Evolutionary conservation across 2,113 vertebrate genomes (phyloP).

Genomic region (Nibea coibor): DNA sequence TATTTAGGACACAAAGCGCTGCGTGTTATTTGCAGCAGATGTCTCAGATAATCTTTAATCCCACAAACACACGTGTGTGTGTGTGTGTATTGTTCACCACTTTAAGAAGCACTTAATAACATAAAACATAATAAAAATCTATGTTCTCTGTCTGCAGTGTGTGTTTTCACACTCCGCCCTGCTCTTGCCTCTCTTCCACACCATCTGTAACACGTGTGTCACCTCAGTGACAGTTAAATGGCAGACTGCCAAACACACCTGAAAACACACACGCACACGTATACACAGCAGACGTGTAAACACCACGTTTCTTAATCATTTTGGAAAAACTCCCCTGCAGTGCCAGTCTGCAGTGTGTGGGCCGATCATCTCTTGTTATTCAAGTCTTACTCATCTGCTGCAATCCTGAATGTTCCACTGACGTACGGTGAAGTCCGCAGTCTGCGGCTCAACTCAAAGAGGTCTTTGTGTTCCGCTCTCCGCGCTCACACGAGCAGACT

Average conservation of each 20-base stretch:
- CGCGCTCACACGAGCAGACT: background rate
- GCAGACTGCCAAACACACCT: constrained; percentile 8
- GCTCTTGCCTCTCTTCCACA: background rate
- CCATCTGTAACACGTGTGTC: background rate
- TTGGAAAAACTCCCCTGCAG: background rate
- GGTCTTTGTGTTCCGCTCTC: background rate
- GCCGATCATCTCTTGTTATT: background rate
- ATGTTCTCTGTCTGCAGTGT: background rate
- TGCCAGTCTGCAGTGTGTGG: background rate
- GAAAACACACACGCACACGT: background rate
- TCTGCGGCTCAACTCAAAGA: background rate
- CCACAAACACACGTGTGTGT: background rate
- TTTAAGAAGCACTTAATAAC: too few species aligned
- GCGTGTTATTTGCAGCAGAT: constrained; percentile 2
- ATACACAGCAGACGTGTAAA: background rate
- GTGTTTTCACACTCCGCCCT: background rate
- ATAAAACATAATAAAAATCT: background rate
- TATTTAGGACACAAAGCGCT: constrained; percentile 1
- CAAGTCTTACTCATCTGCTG: background rate
- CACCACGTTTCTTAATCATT: background rate
- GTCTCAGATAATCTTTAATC: background rate
- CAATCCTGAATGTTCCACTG: background rate
- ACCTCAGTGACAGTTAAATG: constrained; percentile 19
- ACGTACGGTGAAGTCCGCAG: too few species aligned
- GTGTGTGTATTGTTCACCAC: too few species aligned